Conservation (phyloP, 1,140 invertebrate species). For the Notospermus geniculatus region DNA sequence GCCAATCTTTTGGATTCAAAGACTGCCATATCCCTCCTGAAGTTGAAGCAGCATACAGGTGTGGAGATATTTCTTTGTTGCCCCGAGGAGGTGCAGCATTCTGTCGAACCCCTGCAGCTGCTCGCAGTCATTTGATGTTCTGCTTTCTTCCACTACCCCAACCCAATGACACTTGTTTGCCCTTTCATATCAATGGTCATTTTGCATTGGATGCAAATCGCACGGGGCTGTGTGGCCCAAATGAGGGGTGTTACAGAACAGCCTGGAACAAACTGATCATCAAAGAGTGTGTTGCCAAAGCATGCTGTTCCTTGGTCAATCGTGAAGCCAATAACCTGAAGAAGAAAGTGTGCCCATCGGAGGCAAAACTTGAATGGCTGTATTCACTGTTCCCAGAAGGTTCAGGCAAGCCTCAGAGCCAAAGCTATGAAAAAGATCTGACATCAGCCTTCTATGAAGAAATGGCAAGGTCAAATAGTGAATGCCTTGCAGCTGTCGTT, state of each 20-base stretch:
- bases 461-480: conserved; percentile 17
- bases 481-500: not conserved
- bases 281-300: conserved; percentile 31
- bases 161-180: conserved; percentile 38
- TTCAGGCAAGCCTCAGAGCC: not conserved
- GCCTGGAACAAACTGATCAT: conserved; percentile 40
- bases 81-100: conserved; percentile 44
- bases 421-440: not conserved
- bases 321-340: not conserved
- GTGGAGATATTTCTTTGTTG: conserved; percentile 28
- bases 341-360: not conserved
- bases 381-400: conserved; percentile 22
- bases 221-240: conserved; percentile 35
- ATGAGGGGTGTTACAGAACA: conserved; percentile 20
- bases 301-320: conserved; percentile 28
- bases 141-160: conserved; percentile 50
- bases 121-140: conserved; percentile 24
- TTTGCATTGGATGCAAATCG: conserved; percentile 49
- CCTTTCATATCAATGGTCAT: conserved; percentile 49
- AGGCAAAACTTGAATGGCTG: conserved; percentile 9
- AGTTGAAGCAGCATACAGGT: conserved; percentile 22
- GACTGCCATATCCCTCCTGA: conserved; percentile 8
- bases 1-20: conserved; percentile 35
- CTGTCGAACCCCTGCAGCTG: not conserved
- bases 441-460: conserved; percentile 2